These are phyloP conservation scores for Automeris io DNA, from an alignment of 2,888 invertebrate genomes.

Conservation along the genomic window DNA sequence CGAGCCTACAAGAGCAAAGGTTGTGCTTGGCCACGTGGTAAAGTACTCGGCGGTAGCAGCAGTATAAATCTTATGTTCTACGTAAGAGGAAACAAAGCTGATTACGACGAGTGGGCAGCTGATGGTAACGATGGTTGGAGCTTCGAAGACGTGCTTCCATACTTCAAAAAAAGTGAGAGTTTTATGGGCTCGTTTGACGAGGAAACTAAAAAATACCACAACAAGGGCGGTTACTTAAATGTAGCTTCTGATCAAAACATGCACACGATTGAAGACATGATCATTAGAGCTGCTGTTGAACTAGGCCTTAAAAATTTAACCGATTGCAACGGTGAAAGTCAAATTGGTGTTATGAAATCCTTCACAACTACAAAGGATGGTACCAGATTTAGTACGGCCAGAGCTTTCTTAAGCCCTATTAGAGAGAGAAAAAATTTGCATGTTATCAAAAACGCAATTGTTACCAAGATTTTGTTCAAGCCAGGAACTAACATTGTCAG, in stretches of 20 bases:
- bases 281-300: slow-evolving; percentile 56
- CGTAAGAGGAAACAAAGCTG: slow-evolving; percentile 78
- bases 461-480: slow-evolving; percentile 72
- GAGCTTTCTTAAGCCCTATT: slow-evolving; percentile 63
- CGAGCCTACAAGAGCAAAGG: slow-evolving; percentile 47
- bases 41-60: slow-evolving; percentile 81
- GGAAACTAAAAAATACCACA: slow-evolving; percentile 40
- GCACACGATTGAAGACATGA: slow-evolving; percentile 30
- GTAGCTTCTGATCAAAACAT: slow-evolving; percentile 39
- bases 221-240: slow-evolving; percentile 50
- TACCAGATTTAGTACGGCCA: slow-evolving; percentile 66
- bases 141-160: slow-evolving; percentile 34
- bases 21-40: slow-evolving; percentile 78
- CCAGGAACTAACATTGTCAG: slow-evolving; percentile 53
- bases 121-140: slow-evolving; percentile 73
- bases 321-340: slow-evolving; percentile 56
- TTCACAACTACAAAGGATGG: slow-evolving; percentile 65
- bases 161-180: slow-evolving; percentile 58
- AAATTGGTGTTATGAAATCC: slow-evolving; percentile 64
- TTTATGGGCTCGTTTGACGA: slow-evolving; percentile 21
- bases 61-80: slow-evolving; percentile 81
- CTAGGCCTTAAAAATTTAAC: slow-evolving; percentile 51
- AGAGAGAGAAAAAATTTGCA: slow-evolving; percentile 57
- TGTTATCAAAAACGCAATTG: slow-evolving; percentile 70
- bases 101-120: slow-evolving; percentile 81